A percentile compares a stretch with the other conserved stretches of the same genome.
Evolutionary conservation across 2,113 vertebrate species (phyloP).

Genomic region (Limanda limanda): DNA sequence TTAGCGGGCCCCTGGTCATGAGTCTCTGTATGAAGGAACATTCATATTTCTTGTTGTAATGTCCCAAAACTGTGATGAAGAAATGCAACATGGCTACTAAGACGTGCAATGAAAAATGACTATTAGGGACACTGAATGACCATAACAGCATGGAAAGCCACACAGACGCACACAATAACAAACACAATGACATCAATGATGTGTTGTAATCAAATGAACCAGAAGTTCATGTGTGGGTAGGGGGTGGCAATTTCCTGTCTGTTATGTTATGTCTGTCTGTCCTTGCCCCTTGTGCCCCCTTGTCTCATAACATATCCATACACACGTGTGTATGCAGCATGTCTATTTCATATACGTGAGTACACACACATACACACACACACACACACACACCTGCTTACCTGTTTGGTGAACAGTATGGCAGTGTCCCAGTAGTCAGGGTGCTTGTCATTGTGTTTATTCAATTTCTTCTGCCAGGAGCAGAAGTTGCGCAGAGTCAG

Average conservation of each 20-base stretch:
- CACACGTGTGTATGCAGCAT: no score
- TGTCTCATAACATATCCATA: background rate
- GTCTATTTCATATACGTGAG: no score
- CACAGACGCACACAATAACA: no score
- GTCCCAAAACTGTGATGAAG: background rate
- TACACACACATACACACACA: no score
- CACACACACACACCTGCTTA: conserved; percentile 70
- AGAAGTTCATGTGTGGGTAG: background rate
- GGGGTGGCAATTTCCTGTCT: background rate
- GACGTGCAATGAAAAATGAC: background rate
- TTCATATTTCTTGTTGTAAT: background rate
- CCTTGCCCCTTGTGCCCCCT: background rate
- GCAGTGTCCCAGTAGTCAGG: conserved; percentile 98
- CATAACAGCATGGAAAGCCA: no score
- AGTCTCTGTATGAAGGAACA: background rate
- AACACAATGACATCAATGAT: no score
- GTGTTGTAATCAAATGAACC: no score
- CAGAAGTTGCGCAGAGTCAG: conserved; percentile 97
- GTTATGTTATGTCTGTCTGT: background rate
- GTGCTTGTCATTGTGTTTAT: conserved; percentile 94
- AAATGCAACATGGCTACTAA: background rate
- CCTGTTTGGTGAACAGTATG: conserved; percentile 98
- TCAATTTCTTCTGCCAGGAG: conserved; percentile 97
- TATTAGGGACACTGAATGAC: background rate
- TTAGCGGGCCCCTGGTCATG: background rate